Evolutionary conservation across 1,140 invertebrate species (phyloP), one percentile per base, ranked within the genome.

Genomic region (Vollenhovia emeryi): DNA sequence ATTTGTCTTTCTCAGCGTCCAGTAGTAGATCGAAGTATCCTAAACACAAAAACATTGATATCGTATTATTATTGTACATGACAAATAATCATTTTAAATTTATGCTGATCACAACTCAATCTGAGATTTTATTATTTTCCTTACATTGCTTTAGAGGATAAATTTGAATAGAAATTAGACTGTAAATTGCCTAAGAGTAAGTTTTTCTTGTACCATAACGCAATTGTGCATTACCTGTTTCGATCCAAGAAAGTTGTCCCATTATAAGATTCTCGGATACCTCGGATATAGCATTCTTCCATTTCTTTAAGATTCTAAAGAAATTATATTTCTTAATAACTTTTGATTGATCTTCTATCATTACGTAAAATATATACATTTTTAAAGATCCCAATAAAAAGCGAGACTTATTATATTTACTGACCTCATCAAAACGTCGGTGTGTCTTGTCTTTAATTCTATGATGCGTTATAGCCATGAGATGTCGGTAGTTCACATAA

Each of bases 391-490:
- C 27, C 21, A 13, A 18, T 15, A 1, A 33, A 33, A 5, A 27
- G 30, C 8, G 3, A 52, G 1, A 40, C 36, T 24, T 0, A 6
- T 57, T 64, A 18, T 0, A 6, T 57, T 64, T 40, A 74, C 24
- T 73, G 93, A 97, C 92, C 97, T 97, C 98, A 99, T 99, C 82
- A 99, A 96, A n/a, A 99, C 99, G 85, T 99, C 99, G 71, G 99
- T 99, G 92, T 99, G 92, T 99, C 99, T 92, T 99, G 99, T 93
- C 99, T 96, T 99, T 99, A 92, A 99, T 99, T 92, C 99, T 99
- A 95, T 99, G 99, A 96, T 99, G 98, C 60, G 99, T 99, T 91
- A 99, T 99, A 86, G 99, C 99, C 99, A 99, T 99, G 91, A 99
- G 96, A 96, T 99, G 99, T 40, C 99, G 97, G 94, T 99, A 99